Base-by-base conservation (phyloP, 2,113 vertebrate species). In the Oncorhynchus clarkii region DNA sequence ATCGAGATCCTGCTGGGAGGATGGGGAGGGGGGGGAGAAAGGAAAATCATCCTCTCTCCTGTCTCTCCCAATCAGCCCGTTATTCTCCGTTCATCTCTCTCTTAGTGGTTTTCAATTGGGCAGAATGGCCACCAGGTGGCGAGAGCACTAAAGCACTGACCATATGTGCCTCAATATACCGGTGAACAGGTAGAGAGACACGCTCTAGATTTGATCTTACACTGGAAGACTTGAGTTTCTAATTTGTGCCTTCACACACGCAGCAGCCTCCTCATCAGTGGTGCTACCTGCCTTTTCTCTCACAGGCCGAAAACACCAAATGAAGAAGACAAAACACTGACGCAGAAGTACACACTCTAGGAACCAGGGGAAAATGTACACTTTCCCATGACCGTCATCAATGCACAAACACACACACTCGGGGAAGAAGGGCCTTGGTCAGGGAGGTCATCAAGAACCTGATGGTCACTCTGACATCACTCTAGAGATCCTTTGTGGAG, bases 1-100 rank as follows among this genome's bases (percentile, higher is more conserved):
- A 64, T 45, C 1, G 39, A 45, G 39, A 45, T 45, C 60, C 60
- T 64, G 60, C 24, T 64, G 60, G 24, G 24, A 13, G 62, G 27
- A 64, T 24, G 12, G 45, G 71, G 29, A 51, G 24, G 16, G 45
- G 71, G 29, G 77, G 72, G 73, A 20, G 31, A 18, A 49, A 59
- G 74, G 75, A 88, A 87, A 80, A 83, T 31, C 0, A 14, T 29
- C 11, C 24, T 11, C 80, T 39, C 77, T 78, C 59, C 79, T 80
- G 84, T 71, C 87, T 87, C 26, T 6, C 3, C 27, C 26, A 11
- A 26, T 24, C n/a, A 31, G 65, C 26, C 27, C 11, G 5, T 67
- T 16, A 16, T 29, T 67, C 24, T 67, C 14, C 1, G 26, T 29
- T 67, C 65, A 22, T 67, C 65, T 29, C 22, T 29, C 22, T 18